These are phyloP conservation scores for Mimumesa dahlbomi DNA, from an alignment of 2,888 invertebrate genomes.

Conservation along the genomic window DNA sequence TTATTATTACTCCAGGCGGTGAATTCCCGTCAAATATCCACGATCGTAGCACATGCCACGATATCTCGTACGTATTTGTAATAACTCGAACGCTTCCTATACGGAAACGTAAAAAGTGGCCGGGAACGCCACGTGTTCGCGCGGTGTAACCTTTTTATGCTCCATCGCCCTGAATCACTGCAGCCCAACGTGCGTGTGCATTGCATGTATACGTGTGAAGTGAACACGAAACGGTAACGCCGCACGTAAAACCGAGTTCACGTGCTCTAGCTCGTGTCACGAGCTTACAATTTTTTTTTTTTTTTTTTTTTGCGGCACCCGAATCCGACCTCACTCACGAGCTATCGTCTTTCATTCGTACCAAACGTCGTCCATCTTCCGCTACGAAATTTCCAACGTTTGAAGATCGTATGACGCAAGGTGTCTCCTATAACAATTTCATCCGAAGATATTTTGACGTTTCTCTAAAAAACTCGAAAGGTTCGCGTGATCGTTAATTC, in stretches of 20 bases:
- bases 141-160: constrained; percentile 60
- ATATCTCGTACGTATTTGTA: constrained; percentile 4
- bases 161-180: constrained; percentile 38
- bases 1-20: too few relatives aligned
- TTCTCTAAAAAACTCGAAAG: too few relatives aligned
- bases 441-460: too few relatives aligned
- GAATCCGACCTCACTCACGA: constrained; percentile 21
- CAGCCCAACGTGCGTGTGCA: constrained; percentile 5
- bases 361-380: background rate
- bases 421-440: too few relatives aligned
- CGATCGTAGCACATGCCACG: background rate
- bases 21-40: background rate
- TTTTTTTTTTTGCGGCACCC: constrained; percentile 28
- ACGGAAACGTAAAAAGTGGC: constrained; percentile 58
- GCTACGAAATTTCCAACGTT: background rate
- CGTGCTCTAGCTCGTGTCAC: constrained; percentile 35
- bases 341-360: constrained; percentile 35
- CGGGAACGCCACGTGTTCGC: constrained; percentile 57
- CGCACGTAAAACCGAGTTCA: constrained; percentile 7
- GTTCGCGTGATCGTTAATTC: too few relatives aligned
- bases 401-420: too few relatives aligned
- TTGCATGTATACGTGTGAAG: constrained; percentile 16
- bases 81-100: constrained; percentile 40
- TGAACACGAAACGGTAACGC: constrained; percentile 2
- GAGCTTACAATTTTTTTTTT: constrained; percentile 31